Percentiles rank a stretch among this genome's conserved stretches.
phyloP scores from a whole-genome alignment of 2,113 vertebrate genomes.

The Dermatemys mawii region DNA sequence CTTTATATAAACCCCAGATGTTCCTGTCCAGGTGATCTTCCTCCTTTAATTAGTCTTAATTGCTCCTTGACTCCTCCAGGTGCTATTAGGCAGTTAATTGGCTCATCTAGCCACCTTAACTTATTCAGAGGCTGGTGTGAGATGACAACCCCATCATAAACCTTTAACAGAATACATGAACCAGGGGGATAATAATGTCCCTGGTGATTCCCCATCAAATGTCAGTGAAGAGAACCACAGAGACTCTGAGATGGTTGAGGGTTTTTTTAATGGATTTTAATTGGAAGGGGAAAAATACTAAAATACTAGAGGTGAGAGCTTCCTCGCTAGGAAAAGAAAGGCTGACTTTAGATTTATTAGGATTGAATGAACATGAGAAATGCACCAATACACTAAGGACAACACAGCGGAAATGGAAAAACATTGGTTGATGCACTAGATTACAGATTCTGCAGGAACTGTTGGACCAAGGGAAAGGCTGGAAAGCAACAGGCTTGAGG shows the following conservation, averaged over 20 bases:
- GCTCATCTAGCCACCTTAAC: too few relatives aligned
- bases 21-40: neutral
- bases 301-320: neutral
- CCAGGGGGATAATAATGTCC: neutral
- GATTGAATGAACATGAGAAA: neutral
- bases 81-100: neutral
- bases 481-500: neutral
- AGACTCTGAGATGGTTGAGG: neutral
- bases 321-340: neutral
- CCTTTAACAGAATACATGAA: neutral
- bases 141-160: neutral
- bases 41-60: neutral
- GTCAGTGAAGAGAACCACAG: neutral
- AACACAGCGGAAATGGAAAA: rapidly evolving
- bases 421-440: neutral
- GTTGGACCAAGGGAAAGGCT: neutral
- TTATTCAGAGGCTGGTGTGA: too few relatives aligned
- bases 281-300: neutral
- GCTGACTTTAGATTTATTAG: neutral
- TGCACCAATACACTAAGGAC: neutral
- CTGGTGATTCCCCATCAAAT: neutral
- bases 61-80: neutral
- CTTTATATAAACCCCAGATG: neutral
- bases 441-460: neutral
- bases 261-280: neutral